Evolutionary conservation across 2,797 vertebrate genomes (phyloP), one percentile per base, ranked within the genome.

Genomic region (Enteromius afrohamiltoni): DNA sequence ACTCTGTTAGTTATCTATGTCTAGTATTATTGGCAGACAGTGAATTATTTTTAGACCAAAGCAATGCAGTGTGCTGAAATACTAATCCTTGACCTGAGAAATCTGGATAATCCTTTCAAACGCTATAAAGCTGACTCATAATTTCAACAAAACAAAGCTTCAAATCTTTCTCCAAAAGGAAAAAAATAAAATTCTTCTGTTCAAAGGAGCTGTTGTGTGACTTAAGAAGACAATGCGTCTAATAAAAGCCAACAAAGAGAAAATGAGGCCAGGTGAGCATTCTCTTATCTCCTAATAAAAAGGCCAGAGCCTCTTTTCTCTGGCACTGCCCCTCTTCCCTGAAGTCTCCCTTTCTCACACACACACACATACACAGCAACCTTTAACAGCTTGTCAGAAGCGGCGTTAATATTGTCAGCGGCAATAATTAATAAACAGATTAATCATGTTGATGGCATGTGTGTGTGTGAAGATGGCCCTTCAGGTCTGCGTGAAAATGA

Each of bases 391-490:
- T 79, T 87, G 84, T 88, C 84, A 85, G 73, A 77, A 34, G 51
- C 74, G 47, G 70, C 75, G 77, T 86, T 81, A 70, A 85, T 82
- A 85, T 88, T 87, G 65, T 80, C 58, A 60, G 76, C n/a, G n/a
- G 81, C 67, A 78, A 84, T 90, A 88, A 88, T 88, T 87, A 88
- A 89, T 88, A 87, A 73, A 80, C 83, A 86, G 77, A 87, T 84
- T 87, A 85, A 89, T 88, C 74, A 84, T 85, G 47, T 47, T 68
- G 83, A 71, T 84, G 79, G 69, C 11, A 49, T 11, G 26, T 73
- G 34, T 79, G 75, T 58, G 45, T 67, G 75, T n/a, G 31, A 64
- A 17, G 60, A 64, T 80, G 83, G 7, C 49, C 58, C n/a, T 53
- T 73, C 55, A 34, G 65, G 58, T 81, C 62, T 69, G 42, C 34